Evolutionary conservation across 2,888 invertebrate species (phyloP).

Genomic region (Cheilosia grossa): DNA sequence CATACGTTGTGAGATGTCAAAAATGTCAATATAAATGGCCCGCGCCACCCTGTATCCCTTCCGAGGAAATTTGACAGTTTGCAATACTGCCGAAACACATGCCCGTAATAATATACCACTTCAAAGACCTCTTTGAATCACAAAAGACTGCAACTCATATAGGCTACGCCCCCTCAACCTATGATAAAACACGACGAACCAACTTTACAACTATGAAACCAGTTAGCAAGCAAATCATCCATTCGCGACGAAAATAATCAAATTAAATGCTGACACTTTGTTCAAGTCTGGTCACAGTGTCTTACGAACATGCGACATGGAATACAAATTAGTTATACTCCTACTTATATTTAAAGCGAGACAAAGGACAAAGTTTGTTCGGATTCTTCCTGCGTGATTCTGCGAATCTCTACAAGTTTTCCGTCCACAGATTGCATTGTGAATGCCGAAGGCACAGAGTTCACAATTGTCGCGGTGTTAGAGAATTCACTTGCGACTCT

Average conservation of each 20-base stretch:
- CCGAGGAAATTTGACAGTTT: too few relatives aligned
- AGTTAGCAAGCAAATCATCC: conserved; percentile 49
- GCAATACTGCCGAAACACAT: too few relatives aligned
- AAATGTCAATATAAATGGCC: too few relatives aligned
- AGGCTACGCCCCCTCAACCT: too few relatives aligned
- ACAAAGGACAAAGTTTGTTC: conserved; percentile 52
- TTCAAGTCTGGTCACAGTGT: conserved; percentile 20
- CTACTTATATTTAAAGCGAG: background rate
- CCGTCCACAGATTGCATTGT: conserved; percentile 33
- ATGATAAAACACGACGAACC: too few relatives aligned
- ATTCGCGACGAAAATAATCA: conserved; percentile 57
- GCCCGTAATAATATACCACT: too few relatives aligned
- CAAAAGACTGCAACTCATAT: too few relatives aligned
- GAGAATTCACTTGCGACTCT: conserved; percentile 16
- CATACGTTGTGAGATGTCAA: too few relatives aligned
- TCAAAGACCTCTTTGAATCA: too few relatives aligned
- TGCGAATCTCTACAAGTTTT: conserved; percentile 52
- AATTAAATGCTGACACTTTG: conserved; percentile 62
- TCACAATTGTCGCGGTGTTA: background rate
- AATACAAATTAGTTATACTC: conserved; percentile 54
- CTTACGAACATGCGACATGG: conserved; percentile 26
- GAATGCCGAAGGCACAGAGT: conserved; percentile 8
- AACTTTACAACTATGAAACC: background rate
- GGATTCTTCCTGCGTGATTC: conserved; percentile 51
- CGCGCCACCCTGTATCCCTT: too few relatives aligned